Evolutionary conservation across 2,113 vertebrate genomes (phyloP).

Genomic region (Willisornis vidua): DNA sequence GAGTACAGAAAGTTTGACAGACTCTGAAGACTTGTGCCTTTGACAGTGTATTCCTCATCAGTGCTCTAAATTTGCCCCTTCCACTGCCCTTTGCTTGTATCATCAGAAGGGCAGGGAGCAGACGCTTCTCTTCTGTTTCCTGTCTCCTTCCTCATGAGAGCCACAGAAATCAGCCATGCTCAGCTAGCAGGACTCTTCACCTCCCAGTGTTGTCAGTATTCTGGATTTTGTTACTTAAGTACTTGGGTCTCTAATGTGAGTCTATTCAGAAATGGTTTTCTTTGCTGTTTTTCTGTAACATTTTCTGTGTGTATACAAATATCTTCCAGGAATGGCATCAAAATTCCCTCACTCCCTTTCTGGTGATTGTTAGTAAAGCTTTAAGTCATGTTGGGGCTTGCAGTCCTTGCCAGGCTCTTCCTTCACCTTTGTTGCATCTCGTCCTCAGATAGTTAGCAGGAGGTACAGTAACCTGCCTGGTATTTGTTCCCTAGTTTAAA

Average conservation of each 20-base stretch:
- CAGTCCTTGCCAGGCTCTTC: slow-evolving; percentile 33
- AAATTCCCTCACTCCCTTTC: not conserved
- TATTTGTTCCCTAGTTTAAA: not conserved
- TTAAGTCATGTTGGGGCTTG: slow-evolving; percentile 37
- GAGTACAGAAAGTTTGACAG: not conserved
- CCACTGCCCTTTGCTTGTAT: not conserved
- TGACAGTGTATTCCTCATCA: not conserved
- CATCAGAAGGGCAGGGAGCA: not conserved
- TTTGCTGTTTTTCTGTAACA: not conserved
- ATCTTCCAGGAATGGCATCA: not conserved
- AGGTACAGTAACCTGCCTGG: not conserved
- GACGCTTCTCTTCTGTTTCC: not conserved
- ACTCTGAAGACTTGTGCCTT: not conserved
- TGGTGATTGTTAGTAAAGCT: slow-evolving; percentile 1
- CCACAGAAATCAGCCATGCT: not conserved
- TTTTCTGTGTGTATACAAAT: not conserved
- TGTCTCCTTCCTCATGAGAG: not conserved
- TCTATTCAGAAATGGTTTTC: not conserved
- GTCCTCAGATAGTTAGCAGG: slow-evolving; percentile 42
- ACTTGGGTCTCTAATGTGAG: not conserved
- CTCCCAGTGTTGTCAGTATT: not conserved
- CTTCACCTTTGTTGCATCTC: slow-evolving; percentile 46
- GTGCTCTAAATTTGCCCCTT: not conserved
- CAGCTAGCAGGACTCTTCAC: not conserved
- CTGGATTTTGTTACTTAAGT: not conserved